Conservation (phyloP, 2,797 vertebrate genomes). For the Pterois miles region DNA sequence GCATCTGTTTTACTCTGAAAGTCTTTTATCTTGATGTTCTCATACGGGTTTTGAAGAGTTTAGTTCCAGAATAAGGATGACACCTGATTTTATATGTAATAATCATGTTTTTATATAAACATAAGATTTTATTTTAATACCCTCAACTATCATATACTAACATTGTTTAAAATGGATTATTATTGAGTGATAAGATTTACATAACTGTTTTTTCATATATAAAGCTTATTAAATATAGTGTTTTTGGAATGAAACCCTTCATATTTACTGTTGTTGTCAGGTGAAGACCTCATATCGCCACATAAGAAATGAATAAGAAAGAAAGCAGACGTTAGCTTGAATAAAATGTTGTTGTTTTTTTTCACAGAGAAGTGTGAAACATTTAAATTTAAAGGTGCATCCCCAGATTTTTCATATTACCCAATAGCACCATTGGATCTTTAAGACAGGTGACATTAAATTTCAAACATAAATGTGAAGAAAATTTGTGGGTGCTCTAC, state of each 20-base stretch:
- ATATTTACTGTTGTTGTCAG: constrained; percentile 18
- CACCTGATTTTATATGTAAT: background rate
- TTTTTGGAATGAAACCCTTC: constrained; percentile 31
- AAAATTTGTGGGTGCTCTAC: background rate
- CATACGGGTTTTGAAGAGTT: constrained; percentile 63
- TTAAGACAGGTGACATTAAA: background rate
- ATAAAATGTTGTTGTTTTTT: background rate
- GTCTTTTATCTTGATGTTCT: constrained; percentile 43
- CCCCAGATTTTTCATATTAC: background rate
- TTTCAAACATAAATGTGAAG: background rate
- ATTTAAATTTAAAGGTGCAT: background rate
- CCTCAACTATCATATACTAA: constrained; percentile 23
- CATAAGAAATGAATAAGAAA: background rate
- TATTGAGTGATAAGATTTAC: constrained; percentile 13
- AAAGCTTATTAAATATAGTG: constrained; percentile 5
- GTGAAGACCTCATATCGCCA: constrained; percentile 14
- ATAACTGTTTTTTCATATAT: constrained; percentile 11
- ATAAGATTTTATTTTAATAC: constrained; percentile 31
- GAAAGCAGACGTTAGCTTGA: background rate
- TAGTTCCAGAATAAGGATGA: constrained; percentile 35
- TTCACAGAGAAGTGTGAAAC: background rate
- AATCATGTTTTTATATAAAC: constrained; percentile 8
- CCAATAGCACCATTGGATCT: background rate
- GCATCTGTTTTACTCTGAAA: constrained; percentile 10
- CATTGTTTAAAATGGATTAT: constrained; percentile 10